Base-by-base conservation (phyloP, 2,113 vertebrate species). In the Percopsis transmontana region DNA sequence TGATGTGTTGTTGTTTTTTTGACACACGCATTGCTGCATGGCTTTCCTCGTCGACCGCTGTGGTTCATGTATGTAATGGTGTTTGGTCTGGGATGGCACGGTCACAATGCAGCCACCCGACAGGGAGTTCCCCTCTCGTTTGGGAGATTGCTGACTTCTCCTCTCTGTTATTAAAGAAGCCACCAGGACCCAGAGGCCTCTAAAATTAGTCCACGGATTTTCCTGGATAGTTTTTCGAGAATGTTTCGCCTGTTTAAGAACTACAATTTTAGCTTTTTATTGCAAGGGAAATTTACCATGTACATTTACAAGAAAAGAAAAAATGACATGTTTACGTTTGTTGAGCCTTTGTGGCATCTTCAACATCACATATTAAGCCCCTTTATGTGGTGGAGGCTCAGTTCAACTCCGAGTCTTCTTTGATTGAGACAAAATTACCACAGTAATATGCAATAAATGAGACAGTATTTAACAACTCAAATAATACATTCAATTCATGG, bases 41-140 rank as follows among this genome's bases (percentile, higher is more conserved):
- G 2, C 65, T 66, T 60, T 68, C 48, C 47, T 58, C 41, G 18
- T 41, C 18, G 1, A 19, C 18, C 48, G 20, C 48, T 53, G 51
- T 24, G 51, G 51, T 53, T 18, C 16, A 10, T 27, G 41, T 21
- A 39, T 72, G 8, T 62, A 20, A 65, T 50, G 40, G 54, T 50
- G 33, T 60, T 51, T 59, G 58, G 75, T 70, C 81, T 76, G 66
- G 72, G 20, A 23, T 2, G n/a, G 65, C 68, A 45, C 50, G 58
- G 60, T 72, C 68, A 70, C 76, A 58, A 24, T 15, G 24, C 5
- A 33, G 60, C 23, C 23, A 24, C 20, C 40, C 47, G 60, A 64
- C 69, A 77, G 87, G 82, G 82, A 81, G 82, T 81, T 86, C 79
- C 77, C 80, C 82, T 68, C 79, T 54, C 68, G 59, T 58, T 74